Conservation (phyloP, 2,888 invertebrate species). For the Psococerastis gibbosa region DNA sequence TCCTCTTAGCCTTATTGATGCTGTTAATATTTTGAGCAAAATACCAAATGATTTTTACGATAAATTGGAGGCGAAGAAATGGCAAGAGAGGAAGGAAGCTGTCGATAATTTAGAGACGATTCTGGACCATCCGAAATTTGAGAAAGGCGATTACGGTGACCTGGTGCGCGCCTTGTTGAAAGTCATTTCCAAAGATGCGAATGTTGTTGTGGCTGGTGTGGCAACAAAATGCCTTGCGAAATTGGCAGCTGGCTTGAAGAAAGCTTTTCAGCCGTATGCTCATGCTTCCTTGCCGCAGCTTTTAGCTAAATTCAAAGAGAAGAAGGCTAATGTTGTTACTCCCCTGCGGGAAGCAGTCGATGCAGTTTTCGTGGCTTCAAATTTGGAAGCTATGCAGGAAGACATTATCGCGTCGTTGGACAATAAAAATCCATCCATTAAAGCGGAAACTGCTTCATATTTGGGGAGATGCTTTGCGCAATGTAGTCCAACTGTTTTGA, state of each 20-base stretch:
- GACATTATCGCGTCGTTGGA: conserved; percentile 69
- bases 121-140: conserved; percentile 60
- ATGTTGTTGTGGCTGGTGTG: conserved; percentile 78
- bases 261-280: conserved; percentile 72
- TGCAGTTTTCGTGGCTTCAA: conserved; percentile 62
- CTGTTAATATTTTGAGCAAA: conserved; percentile 83
- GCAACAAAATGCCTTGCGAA: conserved; percentile 67
- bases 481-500: conserved; percentile 61
- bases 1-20: conserved; percentile 75
- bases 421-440: conserved; percentile 81
- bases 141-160: conserved; percentile 83
- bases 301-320: conserved; percentile 94
- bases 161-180: conserved; percentile 72
- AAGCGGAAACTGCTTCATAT: conserved; percentile 71
- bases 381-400: conserved; percentile 65
- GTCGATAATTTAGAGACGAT: conserved; percentile 65
- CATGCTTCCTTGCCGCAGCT: conserved; percentile 52
- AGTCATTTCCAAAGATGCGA: conserved; percentile 85
- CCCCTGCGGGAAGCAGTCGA: conserved; percentile 81
- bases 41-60: conserved; percentile 92
- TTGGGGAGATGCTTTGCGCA: conserved; percentile 63
- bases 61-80: conserved; percentile 84
- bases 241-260: conserved; percentile 70
- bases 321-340: conserved; percentile 75
- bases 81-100: conserved; percentile 90